Base-by-base conservation (phyloP, 2,888 invertebrate species). In the Clostera curtula region DNA sequence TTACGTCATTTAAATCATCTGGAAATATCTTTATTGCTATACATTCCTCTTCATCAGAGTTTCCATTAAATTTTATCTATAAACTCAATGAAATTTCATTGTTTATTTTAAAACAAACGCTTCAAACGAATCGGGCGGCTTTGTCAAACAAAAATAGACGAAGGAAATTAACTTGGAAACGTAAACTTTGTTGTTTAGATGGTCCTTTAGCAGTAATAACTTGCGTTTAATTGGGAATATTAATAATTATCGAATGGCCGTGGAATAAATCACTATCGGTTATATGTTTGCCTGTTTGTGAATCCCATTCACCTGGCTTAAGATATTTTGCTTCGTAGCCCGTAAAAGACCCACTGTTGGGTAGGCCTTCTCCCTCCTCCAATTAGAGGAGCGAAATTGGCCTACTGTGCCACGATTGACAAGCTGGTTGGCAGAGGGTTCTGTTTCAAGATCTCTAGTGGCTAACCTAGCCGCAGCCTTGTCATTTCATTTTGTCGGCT, bases 101-200 rank as follows among this genome's bases (percentile, higher is more conserved):
- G 43, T 40, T 38, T 39, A 38, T 27, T 31, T 32, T 34, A 38
- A 35, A 41, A 40, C 31, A 40, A 28, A 25, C 27, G 11, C 25
- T 19, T 21, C 36, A 29, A 35, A 27, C 22, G 29, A 31, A 34
- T 26, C 18, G 22, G 21, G 24, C 29, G 20, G 23, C 5, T 25
- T 23, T 3, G 12, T 7, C 27, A 39, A 40, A 36, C 31, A 39
- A 27, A 38, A 40, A 40, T 34, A 40, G 25, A 14, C 19, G 13
- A 32, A 31, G 31, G 24, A 36, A 47, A 40, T 47, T 39, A 37
- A 38, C 31, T 38, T 27, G 21, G 20, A 8, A 27, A 36, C 11
- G 25, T 31, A 34, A 43, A 36, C 31, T 38, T 39, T 12, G 28
- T 40, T 37, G 25, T 29, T 36, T 31, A 34, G 32, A 33, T 24